Evolutionary conservation across 2,113 vertebrate genomes (phyloP).

Genomic region (Ceyx melanurus): DNA sequence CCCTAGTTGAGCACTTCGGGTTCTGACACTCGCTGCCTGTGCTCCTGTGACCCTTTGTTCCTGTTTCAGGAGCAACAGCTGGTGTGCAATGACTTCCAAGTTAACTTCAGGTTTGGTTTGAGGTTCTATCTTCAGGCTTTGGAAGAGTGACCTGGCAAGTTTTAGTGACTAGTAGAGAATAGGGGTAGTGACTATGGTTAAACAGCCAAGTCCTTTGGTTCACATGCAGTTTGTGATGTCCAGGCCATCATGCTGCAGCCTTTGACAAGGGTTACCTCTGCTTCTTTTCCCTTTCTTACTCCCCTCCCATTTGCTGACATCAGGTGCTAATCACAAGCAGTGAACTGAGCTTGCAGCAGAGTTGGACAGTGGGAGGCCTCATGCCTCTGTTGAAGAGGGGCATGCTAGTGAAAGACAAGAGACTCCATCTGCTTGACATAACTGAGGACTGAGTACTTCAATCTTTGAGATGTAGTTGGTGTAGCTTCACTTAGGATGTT

Average conservation of each 20-base stretch:
- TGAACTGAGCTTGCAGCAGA: not conserved
- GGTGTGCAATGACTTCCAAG: not conserved
- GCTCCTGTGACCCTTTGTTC: not conserved
- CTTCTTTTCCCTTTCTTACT: not conserved
- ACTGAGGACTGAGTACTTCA: not conserved
- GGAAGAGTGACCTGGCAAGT: not conserved
- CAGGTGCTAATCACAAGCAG: not conserved
- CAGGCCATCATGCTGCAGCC: not conserved
- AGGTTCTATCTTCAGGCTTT: not conserved
- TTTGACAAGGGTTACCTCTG: not conserved
- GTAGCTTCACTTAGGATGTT: not conserved
- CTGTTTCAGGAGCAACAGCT: not conserved
- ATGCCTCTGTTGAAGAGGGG: not conserved
- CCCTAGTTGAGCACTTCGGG: not conserved
- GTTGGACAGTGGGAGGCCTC: not conserved
- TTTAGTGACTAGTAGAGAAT: not conserved
- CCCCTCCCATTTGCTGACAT: not conserved
- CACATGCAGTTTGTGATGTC: not conserved
- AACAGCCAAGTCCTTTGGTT: not conserved
- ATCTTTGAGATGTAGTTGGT: not conserved
- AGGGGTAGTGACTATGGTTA: not conserved
- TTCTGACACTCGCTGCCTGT: not conserved
- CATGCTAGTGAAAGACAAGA: not conserved
- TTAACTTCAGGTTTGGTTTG: not conserved
- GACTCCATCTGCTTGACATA: not conserved